These are phyloP conservation scores for Tipula vernalis DNA, from an alignment of 2,888 invertebrate genomes.

Conservation along the genomic window DNA sequence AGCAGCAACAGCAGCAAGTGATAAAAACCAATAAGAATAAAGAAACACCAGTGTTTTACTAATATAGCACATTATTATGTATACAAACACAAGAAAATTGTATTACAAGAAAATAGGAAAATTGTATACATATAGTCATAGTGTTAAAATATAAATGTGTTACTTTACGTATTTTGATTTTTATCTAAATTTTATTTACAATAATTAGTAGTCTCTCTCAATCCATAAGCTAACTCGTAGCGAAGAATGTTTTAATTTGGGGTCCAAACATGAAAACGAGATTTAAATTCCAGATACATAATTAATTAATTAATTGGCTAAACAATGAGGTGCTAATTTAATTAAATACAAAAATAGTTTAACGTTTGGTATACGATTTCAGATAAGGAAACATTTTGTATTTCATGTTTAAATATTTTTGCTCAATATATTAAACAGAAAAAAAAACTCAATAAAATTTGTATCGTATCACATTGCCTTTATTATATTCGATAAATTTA, in stretches of 20 bases:
- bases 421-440: not conserved
- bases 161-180: not conserved
- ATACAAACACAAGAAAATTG: not conserved
- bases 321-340: not conserved
- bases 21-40: not conserved
- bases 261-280: not conserved
- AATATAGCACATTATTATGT: not conserved
- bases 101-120: not conserved
- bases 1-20: not conserved
- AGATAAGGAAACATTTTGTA: not conserved
- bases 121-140: not conserved
- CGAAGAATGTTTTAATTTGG: not conserved
- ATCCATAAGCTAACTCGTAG: not conserved
- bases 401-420: not conserved
- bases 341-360: not conserved
- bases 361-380: not conserved
- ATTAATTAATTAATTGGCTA: not conserved
- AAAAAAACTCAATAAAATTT: not conserved
- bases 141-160: not conserved
- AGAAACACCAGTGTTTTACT: not conserved
- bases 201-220: not conserved
- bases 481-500: not conserved
- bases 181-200: not conserved
- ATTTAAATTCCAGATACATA: not conserved
- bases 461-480: not conserved